These are phyloP conservation scores for Gnathonemus echidnorhynchus DNA, from an alignment of 2,113 vertebrate genomes.

Conservation along the genomic window DNA sequence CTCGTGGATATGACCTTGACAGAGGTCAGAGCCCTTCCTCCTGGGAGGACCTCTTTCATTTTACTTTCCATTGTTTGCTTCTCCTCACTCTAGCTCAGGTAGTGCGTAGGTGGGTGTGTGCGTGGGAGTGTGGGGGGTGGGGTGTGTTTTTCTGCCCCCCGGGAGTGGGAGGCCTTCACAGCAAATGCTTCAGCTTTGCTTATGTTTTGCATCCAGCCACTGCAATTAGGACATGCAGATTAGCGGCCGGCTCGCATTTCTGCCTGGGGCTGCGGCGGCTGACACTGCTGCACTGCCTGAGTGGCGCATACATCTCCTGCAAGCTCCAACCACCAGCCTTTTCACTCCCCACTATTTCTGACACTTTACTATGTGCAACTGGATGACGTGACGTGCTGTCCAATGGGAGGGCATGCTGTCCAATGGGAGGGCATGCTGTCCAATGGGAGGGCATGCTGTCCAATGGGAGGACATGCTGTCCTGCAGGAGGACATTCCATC, in stretches of 20 bases:
- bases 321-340: neutral
- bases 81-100: neutral
- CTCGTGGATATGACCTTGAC: neutral
- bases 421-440: no score
- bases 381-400: neutral
- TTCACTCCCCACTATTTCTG: neutral
- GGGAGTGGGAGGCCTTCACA: neutral
- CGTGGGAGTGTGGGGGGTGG: neutral
- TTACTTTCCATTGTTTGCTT: neutral
- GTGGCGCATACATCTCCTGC: constrained; percentile 10
- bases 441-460: neutral
- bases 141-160: neutral
- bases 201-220: neutral
- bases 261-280: constrained; percentile 7
- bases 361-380: neutral
- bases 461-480: no score
- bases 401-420: neutral
- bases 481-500: neutral
- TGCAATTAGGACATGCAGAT: constrained; percentile 24
- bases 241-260: neutral
- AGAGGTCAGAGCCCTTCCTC: neutral
- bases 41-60: neutral
- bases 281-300: constrained; percentile 23
- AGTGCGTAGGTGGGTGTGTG: neutral
- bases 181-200: neutral